Evolutionary conservation across 1,140 invertebrate genomes (phyloP).

Genomic region (Drosophila nikananu): DNA sequence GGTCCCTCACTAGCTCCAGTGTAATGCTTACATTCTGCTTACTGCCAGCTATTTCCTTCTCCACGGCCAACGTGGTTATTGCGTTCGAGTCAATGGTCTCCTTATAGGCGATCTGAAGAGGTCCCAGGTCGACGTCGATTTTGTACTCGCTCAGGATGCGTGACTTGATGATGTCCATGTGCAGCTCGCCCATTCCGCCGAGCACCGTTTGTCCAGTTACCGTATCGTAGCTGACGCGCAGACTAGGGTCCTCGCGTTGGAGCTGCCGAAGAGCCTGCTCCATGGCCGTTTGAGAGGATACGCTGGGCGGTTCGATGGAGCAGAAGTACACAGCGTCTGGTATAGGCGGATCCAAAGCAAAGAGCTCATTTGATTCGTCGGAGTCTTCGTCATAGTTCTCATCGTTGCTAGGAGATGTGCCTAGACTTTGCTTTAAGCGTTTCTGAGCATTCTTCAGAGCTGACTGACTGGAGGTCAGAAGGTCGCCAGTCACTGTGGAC

Average conservation of each 20-base stretch:
- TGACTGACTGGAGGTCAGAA: constrained; percentile 89
- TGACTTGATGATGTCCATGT: constrained; percentile 97
- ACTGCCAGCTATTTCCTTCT: constrained; percentile 89
- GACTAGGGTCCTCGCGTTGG: constrained; percentile 96
- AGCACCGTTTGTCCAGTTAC: constrained; percentile 95
- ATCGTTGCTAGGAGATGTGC: neutral
- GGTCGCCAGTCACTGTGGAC: constrained; percentile 93
- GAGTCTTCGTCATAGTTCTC: constrained; percentile 54
- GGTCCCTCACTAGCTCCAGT: constrained; percentile 86
- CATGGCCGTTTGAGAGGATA: constrained; percentile 90
- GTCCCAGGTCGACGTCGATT: constrained; percentile 96
- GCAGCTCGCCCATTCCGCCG: constrained; percentile 98
- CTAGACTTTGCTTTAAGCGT: constrained; percentile 84
- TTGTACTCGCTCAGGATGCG: constrained; percentile 95
- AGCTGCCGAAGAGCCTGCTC: constrained; percentile 95
- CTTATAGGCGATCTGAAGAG: constrained; percentile 97
- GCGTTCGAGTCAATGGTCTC: constrained; percentile 89
- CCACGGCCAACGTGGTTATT: constrained; percentile 87
- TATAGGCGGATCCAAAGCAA: constrained; percentile 88
- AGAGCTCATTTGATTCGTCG: constrained; percentile 77
- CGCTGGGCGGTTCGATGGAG: constrained; percentile 96
- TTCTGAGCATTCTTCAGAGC: constrained; percentile 87
- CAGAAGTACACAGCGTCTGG: constrained; percentile 99
- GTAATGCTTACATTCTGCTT: constrained; percentile 87
- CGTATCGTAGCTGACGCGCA: constrained; percentile 90